A percentile compares a stretch with the other conserved stretches of the same genome.
Conservation (phyloP, 1,140 invertebrate genomes). For the Drosophila neocordata region DNA sequence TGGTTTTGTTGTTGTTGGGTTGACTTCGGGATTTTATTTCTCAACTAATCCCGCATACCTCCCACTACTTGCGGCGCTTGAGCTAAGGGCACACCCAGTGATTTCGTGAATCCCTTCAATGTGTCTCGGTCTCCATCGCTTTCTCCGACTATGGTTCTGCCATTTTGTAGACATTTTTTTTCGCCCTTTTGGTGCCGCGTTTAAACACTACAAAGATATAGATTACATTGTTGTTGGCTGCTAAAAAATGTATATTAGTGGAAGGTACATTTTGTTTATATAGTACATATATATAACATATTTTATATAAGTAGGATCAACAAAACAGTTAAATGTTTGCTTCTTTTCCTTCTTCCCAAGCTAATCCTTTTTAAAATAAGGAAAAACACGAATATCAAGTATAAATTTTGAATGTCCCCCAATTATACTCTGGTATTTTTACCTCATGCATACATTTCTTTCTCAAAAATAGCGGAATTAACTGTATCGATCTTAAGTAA, state of each 20-base stretch:
- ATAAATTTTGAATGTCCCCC: no score
- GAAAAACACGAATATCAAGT: no score
- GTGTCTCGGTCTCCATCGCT: not conserved
- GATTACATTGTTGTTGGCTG: conserved; percentile 58
- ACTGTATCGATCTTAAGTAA: no score
- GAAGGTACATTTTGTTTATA: conserved; percentile 27
- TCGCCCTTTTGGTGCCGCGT: conserved; percentile 22
- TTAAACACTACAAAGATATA: conserved; percentile 57
- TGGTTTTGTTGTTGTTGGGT: conserved; percentile 41
- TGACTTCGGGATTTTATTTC: conserved; percentile 62
- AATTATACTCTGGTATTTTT: no score
- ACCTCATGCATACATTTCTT: no score
- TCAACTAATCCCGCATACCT: conserved; percentile 62
- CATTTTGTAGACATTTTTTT: conserved; percentile 10
- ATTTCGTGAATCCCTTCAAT: conserved; percentile 52
- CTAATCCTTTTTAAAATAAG: no score
- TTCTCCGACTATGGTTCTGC: not conserved
- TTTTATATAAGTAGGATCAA: not conserved
- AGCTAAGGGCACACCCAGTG: conserved; percentile 49
- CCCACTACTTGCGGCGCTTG: not conserved
- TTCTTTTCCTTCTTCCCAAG: no score
- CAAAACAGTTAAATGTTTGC: conserved; percentile 43
- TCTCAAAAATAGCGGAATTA: no score
- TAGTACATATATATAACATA: conserved; percentile 27
- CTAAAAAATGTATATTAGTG: conserved; percentile 34